phyloP scores from a whole-genome alignment of 2,113 vertebrate species.

The Elanoides forficatus region DNA sequence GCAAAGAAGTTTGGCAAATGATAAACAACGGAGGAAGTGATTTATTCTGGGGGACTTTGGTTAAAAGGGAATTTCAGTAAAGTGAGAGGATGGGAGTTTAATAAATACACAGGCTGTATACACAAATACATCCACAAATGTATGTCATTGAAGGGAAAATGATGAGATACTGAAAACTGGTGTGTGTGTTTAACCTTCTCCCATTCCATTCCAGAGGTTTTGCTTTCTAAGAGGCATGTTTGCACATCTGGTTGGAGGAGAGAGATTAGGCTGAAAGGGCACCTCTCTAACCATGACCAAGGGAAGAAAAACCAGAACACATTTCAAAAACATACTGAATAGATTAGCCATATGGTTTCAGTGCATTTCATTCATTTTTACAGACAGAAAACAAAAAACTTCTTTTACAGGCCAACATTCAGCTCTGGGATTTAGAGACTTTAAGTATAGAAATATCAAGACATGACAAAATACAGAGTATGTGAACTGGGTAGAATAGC shows the following conservation, averaged over 20 bases:
- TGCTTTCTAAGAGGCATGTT: constrained; percentile 42
- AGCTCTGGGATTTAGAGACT: constrained; percentile 6
- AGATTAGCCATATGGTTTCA: constrained; percentile 49
- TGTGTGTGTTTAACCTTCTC: constrained; percentile 22
- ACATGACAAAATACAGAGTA: not conserved
- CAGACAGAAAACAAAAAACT: constrained; percentile 1
- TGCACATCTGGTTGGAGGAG: constrained; percentile 57
- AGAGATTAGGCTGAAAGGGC: constrained; percentile 59
- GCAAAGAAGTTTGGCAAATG: not conserved
- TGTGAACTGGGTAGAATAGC: not conserved
- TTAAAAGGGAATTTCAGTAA: not conserved
- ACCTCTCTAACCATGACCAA: constrained; percentile 21
- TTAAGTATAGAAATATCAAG: constrained; percentile 12
- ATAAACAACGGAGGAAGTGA: not conserved
- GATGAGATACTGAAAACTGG: not conserved
- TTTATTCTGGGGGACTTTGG: not conserved
- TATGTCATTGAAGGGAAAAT: not conserved
- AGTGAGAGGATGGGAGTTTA: not conserved
- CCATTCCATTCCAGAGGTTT: not conserved
- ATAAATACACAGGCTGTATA: not conserved
- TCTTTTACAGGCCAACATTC: constrained; percentile 17
- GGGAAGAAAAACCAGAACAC: constrained; percentile 23
- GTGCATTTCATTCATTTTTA: constrained; percentile 21
- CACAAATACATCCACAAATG: not conserved
- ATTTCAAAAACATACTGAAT: constrained; percentile 47